phyloP scores from a whole-genome alignment of 1,140 invertebrate species.

The Drosophila nikananu region DNA sequence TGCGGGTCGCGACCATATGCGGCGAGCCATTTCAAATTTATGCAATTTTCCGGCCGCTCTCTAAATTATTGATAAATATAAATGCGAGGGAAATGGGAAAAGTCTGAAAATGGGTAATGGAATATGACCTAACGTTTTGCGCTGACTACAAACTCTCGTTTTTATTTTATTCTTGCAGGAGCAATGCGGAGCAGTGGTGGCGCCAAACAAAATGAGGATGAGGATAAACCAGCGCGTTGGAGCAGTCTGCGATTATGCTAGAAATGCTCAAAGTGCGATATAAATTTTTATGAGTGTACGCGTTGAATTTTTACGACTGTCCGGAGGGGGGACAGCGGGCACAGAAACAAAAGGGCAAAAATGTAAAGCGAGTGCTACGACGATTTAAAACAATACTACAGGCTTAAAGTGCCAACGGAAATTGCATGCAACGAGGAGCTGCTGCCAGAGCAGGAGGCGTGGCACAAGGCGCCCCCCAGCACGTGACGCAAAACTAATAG shows the following conservation, averaged over 20 bases:
- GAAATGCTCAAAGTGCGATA: constrained; percentile 69
- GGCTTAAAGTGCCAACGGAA: constrained; percentile 52
- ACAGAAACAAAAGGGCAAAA: constrained; percentile 10
- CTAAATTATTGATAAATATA: constrained; percentile 62
- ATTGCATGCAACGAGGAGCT: constrained; percentile 44
- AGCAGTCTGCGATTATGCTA: constrained; percentile 43
- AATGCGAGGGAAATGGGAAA: neutral
- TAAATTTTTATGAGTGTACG: constrained; percentile 74
- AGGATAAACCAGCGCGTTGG: constrained; percentile 26
- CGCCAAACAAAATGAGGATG: constrained; percentile 28
- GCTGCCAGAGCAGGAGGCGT: constrained; percentile 38
- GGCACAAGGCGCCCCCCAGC: constrained; percentile 44
- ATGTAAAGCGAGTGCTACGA: constrained; percentile 32
- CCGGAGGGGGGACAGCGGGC: constrained; percentile 6
- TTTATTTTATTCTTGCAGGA: constrained; percentile 33
- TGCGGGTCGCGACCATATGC: constrained; percentile 43
- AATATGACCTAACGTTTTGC: constrained; percentile 13
- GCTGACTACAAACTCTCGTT: constrained; percentile 38
- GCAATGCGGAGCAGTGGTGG: constrained; percentile 21
- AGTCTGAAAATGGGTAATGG: neutral
- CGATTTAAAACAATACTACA: constrained; percentile 74
- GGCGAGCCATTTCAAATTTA: constrained; percentile 63
- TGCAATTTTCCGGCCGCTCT: constrained; percentile 56
- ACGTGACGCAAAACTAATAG: constrained; percentile 68
- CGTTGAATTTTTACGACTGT: constrained; percentile 71